Percentiles rank a stretch among this genome's conserved stretches.
Evolutionary conservation across 2,888 invertebrate species (phyloP).

Genomic region (Synergus japonicus): DNA sequence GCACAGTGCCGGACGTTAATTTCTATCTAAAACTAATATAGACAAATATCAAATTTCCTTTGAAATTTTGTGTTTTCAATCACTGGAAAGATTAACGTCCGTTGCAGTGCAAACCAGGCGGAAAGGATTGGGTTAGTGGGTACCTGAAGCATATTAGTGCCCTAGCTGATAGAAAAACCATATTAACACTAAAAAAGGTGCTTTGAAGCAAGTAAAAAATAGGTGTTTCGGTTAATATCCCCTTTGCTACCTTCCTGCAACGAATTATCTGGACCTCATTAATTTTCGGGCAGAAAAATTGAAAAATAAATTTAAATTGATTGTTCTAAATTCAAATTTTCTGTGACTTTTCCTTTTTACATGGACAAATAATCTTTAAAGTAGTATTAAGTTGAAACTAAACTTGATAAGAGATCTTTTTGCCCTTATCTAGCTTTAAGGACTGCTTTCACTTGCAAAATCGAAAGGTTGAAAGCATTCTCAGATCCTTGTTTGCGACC

Average conservation of each 20-base stretch:
- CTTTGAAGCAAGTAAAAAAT: not conserved
- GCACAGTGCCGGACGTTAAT: slow-evolving; percentile 16
- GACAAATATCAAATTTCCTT: slow-evolving; percentile 1
- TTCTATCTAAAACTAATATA: slow-evolving; percentile 27
- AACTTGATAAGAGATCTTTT: not conserved
- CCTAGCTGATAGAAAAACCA: slow-evolving; percentile 23
- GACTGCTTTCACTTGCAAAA: slow-evolving; percentile 19
- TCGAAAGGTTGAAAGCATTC: slow-evolving; percentile 22
- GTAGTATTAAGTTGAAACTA: not conserved
- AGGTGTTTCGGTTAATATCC: slow-evolving; percentile 6
- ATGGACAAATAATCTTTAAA: not conserved
- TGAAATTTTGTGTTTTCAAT: not conserved
- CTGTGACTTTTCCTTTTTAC: too few species aligned
- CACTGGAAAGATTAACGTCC: slow-evolving; percentile 18
- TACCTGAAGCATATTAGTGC: slow-evolving; percentile 49
- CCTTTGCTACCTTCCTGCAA: slow-evolving; percentile 19
- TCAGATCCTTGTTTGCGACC: slow-evolving; percentile 33
- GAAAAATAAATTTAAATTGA: not conserved
- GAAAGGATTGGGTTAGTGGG: slow-evolving; percentile 50
- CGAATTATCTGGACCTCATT: slow-evolving; percentile 5
- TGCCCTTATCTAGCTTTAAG: not conserved
- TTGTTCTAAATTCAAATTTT: too few species aligned
- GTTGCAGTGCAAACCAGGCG: slow-evolving; percentile 14
- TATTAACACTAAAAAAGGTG: slow-evolving; percentile 33
- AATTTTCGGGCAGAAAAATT: not conserved